Evolutionary conservation across 2,113 vertebrate species (phyloP).

Genomic region (Okapia johnstoni): DNA sequence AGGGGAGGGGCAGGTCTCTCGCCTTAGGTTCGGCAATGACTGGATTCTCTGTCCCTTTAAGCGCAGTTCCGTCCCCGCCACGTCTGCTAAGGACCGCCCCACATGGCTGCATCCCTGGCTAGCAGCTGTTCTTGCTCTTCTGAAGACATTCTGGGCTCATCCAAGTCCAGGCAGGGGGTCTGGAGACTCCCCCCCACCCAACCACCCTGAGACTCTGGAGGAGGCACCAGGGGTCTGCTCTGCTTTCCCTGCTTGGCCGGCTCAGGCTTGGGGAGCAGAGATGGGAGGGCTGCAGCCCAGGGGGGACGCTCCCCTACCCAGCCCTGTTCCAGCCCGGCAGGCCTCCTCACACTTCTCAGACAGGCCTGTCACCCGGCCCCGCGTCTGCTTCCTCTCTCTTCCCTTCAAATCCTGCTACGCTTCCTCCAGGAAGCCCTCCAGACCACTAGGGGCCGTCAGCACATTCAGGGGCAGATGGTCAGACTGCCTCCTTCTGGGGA

Average conservation of each 20-base stretch:
- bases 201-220: not conserved
- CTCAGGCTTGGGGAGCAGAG: not conserved
- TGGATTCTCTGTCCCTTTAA: not conserved
- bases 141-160: not conserved
- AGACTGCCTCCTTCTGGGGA: not conserved
- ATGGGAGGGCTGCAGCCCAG: too few species aligned
- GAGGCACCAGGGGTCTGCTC: not conserved
- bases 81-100: fast-evolving
- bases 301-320: not conserved
- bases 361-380: not conserved
- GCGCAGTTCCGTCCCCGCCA: not conserved
- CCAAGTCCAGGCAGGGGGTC: not conserved
- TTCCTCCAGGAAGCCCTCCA: not conserved
- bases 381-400: not conserved
- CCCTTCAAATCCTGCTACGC: not conserved
- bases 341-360: not conserved
- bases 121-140: not conserved
- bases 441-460: not conserved
- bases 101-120: not conserved
- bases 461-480: not conserved
- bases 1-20: not conserved
- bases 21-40: not conserved
- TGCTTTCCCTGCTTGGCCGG: not conserved
- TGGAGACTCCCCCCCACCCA: not conserved
- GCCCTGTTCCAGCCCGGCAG: not conserved